These are phyloP conservation scores for Planococcus citri DNA, from an alignment of 1,140 invertebrate species.

Conservation along the genomic window DNA sequence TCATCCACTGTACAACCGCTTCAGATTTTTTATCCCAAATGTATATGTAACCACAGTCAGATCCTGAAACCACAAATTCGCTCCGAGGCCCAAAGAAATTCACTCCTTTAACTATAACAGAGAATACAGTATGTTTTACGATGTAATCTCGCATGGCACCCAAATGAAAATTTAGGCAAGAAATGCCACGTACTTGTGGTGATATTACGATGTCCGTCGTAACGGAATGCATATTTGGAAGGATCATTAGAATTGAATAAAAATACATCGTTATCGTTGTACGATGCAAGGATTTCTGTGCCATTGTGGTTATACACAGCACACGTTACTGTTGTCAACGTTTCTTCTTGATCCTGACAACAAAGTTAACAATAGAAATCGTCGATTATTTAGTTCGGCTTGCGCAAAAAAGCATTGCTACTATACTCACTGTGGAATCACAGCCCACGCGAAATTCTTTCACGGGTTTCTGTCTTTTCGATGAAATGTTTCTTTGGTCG, in stretches of 20 bases:
- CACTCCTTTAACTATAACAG: conserved; percentile 68
- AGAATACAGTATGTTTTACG: background rate
- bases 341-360: background rate
- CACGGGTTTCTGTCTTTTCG: conserved; percentile 26
- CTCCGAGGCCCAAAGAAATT: conserved; percentile 85
- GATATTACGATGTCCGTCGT: conserved; percentile 64
- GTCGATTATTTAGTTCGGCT: background rate
- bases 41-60: conserved; percentile 89
- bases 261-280: conserved; percentile 90
- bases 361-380: background rate
- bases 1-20: conserved; percentile 74
- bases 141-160: no score
- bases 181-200: conserved; percentile 45
- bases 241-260: conserved; percentile 60
- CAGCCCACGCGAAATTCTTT: background rate
- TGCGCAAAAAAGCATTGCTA: background rate
- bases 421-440: background rate
- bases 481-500: conserved; percentile 48
- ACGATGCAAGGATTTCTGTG: conserved; percentile 76
- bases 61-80: conserved; percentile 83
- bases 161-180: background rate
- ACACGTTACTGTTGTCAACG: conserved; percentile 54
- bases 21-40: conserved; percentile 87
- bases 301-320: conserved; percentile 86
- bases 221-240: conserved; percentile 55